Evolutionary conservation across 2,888 invertebrate genomes (phyloP).

Genomic region (Polyommatus icarus): DNA sequence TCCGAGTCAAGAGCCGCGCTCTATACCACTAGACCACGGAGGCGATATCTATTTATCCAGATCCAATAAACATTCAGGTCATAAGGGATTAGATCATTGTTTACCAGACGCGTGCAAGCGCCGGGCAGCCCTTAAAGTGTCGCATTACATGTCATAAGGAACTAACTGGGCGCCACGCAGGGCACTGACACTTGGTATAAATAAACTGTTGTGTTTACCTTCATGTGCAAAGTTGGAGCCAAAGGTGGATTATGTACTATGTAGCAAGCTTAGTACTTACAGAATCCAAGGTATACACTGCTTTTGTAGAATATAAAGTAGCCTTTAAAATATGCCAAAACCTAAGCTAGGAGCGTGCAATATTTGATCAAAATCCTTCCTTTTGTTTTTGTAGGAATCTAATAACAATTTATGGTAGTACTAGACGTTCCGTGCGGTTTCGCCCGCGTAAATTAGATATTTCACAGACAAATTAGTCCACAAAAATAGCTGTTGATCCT

Average conservation of each 20-base stretch:
- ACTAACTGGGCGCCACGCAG: background rate
- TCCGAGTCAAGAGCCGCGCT: too few species aligned
- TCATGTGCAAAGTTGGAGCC: background rate
- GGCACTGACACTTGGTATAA: slow-evolving; percentile 24
- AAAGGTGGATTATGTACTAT: background rate
- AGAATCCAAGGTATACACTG: background rate
- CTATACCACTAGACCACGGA: too few species aligned
- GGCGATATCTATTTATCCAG: background rate
- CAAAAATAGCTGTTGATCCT: too few species aligned
- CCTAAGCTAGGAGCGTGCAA: too few species aligned
- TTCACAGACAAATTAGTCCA: too few species aligned
- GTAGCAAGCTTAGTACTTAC: background rate
- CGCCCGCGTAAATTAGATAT: too few species aligned
- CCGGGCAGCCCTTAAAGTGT: slow-evolving; percentile 27
- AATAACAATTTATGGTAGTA: background rate
- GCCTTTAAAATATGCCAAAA: background rate
- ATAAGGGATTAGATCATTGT: background rate
- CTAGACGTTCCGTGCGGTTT: too few species aligned
- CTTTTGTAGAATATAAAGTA: background rate
- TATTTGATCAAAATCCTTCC: too few species aligned
- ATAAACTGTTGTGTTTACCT: slow-evolving; percentile 25
- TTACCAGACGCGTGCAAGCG: slow-evolving; percentile 2
- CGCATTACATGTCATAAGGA: slow-evolving; percentile 26
- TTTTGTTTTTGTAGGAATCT: too few species aligned
- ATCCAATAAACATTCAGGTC: slow-evolving; percentile 13